These are phyloP conservation scores for Stenchaetothrips biformis DNA, from an alignment of 2,888 invertebrate genomes.

Conservation along the genomic window DNA sequence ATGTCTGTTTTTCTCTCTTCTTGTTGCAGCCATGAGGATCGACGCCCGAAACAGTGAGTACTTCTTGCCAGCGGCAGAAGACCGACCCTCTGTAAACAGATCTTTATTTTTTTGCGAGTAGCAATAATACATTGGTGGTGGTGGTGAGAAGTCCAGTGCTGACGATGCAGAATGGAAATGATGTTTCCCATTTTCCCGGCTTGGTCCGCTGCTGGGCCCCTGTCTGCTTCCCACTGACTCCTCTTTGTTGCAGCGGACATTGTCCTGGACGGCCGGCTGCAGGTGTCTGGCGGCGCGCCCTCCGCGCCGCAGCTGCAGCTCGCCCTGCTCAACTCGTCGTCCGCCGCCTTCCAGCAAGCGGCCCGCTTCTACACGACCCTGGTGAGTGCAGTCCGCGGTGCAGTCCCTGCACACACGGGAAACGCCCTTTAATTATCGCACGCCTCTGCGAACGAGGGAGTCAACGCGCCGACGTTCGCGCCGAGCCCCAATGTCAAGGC, in stretches of 20 bases:
- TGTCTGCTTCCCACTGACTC: too few species aligned
- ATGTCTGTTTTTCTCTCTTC: background rate
- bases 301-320: conserved; percentile 1
- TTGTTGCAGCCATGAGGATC: conserved; percentile 18
- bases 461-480: too few species aligned
- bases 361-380: background rate
- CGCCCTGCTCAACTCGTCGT: conserved; percentile 3
- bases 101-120: too few species aligned
- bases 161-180: too few species aligned
- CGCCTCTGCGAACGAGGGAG: too few species aligned
- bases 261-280: background rate
- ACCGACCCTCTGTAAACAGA: too few species aligned
- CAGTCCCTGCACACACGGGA: background rate
- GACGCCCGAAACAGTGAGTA: conserved; percentile 13
- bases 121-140: too few species aligned
- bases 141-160: too few species aligned
- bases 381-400: background rate
- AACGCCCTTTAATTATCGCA: background rate
- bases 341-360: conserved; percentile 7
- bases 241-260: background rate
- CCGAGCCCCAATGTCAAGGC: too few species aligned
- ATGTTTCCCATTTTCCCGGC: too few species aligned
- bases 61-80: background rate
- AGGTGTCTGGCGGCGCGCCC: conserved; percentile 1
- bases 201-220: too few species aligned